Conservation (phyloP, 2,888 invertebrate genomes). For the Adelphocoris suturalis region DNA sequence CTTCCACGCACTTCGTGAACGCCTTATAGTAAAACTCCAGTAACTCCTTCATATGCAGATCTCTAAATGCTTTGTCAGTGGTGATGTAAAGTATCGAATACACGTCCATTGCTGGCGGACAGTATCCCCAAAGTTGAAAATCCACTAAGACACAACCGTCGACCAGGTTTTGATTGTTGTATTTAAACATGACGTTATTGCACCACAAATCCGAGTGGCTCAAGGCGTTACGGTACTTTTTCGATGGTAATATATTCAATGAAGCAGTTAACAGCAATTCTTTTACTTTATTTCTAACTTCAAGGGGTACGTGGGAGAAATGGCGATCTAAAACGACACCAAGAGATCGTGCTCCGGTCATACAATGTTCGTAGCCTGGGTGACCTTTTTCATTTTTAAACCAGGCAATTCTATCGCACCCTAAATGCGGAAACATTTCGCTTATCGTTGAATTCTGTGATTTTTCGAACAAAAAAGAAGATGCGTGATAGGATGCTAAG, state of each 20-base stretch:
- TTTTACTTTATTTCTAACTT: slow-evolving; percentile 54
- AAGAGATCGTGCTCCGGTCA: slow-evolving; percentile 47
- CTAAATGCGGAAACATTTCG: slow-evolving; percentile 61
- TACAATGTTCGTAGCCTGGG: slow-evolving; percentile 64
- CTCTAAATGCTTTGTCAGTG: slow-evolving; percentile 37
- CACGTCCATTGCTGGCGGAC: slow-evolving; percentile 59
- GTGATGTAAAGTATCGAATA: slow-evolving; percentile 43
- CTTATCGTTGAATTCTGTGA: slow-evolving; percentile 28
- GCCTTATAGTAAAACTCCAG: slow-evolving; percentile 13
- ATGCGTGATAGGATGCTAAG: slow-evolving; percentile 54
- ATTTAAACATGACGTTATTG: slow-evolving; percentile 65
- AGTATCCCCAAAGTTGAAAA: slow-evolving; percentile 64
- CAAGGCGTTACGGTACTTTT: slow-evolving; percentile 30
- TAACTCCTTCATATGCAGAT: background rate
- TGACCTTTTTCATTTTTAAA: slow-evolving; percentile 69
- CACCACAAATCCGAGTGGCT: slow-evolving; percentile 60
- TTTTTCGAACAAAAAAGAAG: slow-evolving; percentile 63
- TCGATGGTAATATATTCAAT: slow-evolving; percentile 37
- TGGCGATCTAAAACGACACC: slow-evolving; percentile 39
- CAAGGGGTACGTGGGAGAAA: background rate
- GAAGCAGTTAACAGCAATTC: slow-evolving; percentile 4
- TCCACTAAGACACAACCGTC: slow-evolving; percentile 55
- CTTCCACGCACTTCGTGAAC: background rate
- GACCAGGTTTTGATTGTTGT: slow-evolving; percentile 23
- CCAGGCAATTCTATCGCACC: slow-evolving; percentile 50